These are phyloP conservation scores for Coenobita brevimanus DNA, from an alignment of 1,140 invertebrate genomes.

Conservation along the genomic window DNA sequence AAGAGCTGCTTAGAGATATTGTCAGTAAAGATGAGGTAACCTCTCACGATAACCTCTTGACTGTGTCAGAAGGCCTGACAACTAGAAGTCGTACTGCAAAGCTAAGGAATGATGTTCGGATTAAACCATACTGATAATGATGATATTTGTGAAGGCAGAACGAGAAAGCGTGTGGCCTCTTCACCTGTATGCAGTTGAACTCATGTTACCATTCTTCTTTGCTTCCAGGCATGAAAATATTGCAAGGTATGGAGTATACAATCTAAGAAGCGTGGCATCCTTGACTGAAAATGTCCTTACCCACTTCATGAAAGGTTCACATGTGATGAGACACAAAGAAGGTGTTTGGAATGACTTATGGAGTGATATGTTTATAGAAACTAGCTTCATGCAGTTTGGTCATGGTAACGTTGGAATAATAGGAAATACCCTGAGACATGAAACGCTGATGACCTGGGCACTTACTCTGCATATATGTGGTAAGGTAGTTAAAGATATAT, in stretches of 20 bases:
- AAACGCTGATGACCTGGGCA: too few relatives aligned
- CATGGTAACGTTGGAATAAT: conserved; percentile 23
- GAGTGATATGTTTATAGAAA: too few relatives aligned
- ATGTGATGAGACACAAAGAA: too few relatives aligned
- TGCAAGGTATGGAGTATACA: conserved; percentile 28
- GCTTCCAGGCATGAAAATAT: conserved; percentile 31
- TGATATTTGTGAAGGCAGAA: too few relatives aligned
- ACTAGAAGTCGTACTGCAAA: too few relatives aligned
- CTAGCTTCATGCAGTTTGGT: neutral
- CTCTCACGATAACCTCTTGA: conserved; percentile 5
- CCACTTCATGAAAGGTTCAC: too few relatives aligned
- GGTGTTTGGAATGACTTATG: too few relatives aligned
- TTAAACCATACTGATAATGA: conserved; percentile 27
- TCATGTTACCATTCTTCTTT: conserved; percentile 27
- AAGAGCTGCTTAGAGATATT: conserved; percentile 1
- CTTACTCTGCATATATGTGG: too few relatives aligned
- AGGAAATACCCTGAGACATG: too few relatives aligned
- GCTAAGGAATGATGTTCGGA: conserved; percentile 21
- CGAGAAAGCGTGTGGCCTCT: too few relatives aligned
- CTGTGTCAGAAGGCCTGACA: neutral
- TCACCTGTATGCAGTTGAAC: too few relatives aligned
- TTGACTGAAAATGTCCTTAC: conserved; percentile 7
- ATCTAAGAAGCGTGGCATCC: conserved; percentile 11
- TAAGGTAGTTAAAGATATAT: too few relatives aligned
- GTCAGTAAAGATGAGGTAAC: neutral